These are phyloP conservation scores for Ictidomys tridecemlineatus DNA, from an alignment of 2,113 vertebrate genomes.

Conservation along the genomic window DNA sequence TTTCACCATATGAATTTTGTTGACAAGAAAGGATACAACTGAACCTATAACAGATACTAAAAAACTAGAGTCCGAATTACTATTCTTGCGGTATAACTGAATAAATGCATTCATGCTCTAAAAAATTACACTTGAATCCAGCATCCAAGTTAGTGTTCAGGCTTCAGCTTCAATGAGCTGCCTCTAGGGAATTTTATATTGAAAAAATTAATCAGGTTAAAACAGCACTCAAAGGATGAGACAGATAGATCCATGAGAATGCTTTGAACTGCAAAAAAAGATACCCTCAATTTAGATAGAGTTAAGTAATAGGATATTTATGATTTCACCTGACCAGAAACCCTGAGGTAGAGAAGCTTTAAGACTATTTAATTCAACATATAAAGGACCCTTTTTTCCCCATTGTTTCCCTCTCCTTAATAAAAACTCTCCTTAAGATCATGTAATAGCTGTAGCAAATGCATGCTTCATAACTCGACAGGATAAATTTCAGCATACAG, in stretches of 20 bases:
- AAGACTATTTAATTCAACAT: neutral
- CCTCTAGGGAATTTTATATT: conserved; percentile 6
- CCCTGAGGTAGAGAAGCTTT: neutral
- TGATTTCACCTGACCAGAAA: neutral
- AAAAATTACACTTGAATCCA: neutral
- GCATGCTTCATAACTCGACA: neutral
- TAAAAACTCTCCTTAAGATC: neutral
- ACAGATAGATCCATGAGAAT: neutral
- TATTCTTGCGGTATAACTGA: neutral
- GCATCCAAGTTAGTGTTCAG: neutral
- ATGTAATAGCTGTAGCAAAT: neutral
- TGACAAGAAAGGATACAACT: neutral
- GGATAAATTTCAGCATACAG: neutral
- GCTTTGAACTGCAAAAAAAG: neutral
- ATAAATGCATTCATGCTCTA: conserved; percentile 18
- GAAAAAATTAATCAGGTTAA: conserved; percentile 34
- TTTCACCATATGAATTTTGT: neutral
- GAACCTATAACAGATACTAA: neutral
- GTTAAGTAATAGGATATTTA: neutral
- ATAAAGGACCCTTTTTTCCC: neutral
- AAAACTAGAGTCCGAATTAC: conserved; percentile 45
- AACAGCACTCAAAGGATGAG: neutral
- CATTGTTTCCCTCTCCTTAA: neutral
- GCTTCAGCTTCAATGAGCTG: neutral
- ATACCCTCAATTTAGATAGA: neutral